These are phyloP conservation scores for Portunus trituberculatus DNA, from an alignment of 1,140 invertebrate genomes.

Conservation along the genomic window DNA sequence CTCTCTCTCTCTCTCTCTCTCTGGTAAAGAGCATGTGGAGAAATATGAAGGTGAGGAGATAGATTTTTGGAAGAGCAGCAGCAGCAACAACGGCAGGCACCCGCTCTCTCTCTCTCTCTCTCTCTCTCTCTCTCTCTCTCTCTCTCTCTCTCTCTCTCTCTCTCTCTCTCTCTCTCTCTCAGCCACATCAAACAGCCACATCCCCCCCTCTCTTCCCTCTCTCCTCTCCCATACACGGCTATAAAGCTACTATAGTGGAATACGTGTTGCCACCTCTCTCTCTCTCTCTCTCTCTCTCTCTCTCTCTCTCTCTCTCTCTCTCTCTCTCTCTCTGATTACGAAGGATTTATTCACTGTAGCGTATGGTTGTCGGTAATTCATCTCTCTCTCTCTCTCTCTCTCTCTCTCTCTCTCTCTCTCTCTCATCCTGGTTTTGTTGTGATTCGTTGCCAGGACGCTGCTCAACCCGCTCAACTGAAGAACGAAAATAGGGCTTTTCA, in stretches of 20 bases:
- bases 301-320: conserved; percentile 27
- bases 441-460: not conserved
- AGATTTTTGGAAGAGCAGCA: not conserved
- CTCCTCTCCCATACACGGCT: not conserved
- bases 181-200: too few relatives aligned
- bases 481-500: not conserved
- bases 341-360: too few relatives aligned
- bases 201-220: not conserved
- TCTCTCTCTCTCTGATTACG: conserved; percentile 44
- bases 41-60: not conserved
- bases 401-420: conserved; percentile 20
- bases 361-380: too few relatives aligned
- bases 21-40: not conserved
- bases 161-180: too few relatives aligned
- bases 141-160: not conserved
- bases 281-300: not conserved
- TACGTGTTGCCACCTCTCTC: not conserved
- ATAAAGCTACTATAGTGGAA: too few relatives aligned
- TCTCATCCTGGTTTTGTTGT: not conserved
- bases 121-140: conserved; percentile 25
- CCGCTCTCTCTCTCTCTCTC: not conserved
- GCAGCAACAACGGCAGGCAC: not conserved
- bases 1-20: conserved; percentile 36
- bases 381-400: not conserved
- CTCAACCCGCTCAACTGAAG: not conserved